Evolutionary conservation across 2,797 vertebrate genomes (phyloP).

Genomic region (Falco columbarius): DNA sequence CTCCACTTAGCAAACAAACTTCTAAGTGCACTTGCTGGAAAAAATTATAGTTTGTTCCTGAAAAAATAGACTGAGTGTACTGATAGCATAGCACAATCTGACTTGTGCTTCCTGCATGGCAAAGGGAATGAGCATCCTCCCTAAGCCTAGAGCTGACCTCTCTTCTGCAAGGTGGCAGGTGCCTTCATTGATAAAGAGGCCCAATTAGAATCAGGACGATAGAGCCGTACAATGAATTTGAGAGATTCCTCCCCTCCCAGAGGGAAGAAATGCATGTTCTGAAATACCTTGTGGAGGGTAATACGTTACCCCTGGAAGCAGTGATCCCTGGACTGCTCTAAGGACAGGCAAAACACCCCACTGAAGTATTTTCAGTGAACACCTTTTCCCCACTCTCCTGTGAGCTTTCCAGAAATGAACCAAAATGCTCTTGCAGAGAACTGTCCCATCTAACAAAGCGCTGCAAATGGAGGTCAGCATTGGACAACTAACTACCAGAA

Average conservation of each 20-base stretch:
- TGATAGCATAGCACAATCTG: slow-evolving; percentile 7
- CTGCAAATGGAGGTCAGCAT: background rate
- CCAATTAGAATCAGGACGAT: background rate
- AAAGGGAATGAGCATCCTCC: background rate
- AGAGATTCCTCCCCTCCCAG: background rate
- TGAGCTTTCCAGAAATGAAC: background rate
- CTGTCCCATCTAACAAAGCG: background rate
- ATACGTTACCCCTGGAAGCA: background rate
- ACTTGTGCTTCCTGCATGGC: background rate
- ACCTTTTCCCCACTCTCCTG: background rate
- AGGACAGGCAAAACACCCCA: background rate
- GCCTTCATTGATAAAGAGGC: background rate
- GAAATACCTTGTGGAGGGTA: background rate
- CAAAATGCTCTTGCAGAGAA: background rate
- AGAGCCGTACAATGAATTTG: background rate
- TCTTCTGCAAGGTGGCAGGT: background rate
- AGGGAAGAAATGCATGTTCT: background rate
- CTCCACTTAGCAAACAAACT: slow-evolving; percentile 28
- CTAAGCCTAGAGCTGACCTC: background rate
- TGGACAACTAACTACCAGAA: background rate
- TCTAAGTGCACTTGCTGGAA: slow-evolving; percentile 14
- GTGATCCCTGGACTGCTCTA: background rate
- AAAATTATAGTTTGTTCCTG: slow-evolving; percentile 5
- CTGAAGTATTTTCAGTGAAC: background rate
- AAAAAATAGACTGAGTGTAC: background rate